Base-by-base conservation (phyloP, 2,888 invertebrate genomes). In the Cryptocephalus moraei region DNA sequence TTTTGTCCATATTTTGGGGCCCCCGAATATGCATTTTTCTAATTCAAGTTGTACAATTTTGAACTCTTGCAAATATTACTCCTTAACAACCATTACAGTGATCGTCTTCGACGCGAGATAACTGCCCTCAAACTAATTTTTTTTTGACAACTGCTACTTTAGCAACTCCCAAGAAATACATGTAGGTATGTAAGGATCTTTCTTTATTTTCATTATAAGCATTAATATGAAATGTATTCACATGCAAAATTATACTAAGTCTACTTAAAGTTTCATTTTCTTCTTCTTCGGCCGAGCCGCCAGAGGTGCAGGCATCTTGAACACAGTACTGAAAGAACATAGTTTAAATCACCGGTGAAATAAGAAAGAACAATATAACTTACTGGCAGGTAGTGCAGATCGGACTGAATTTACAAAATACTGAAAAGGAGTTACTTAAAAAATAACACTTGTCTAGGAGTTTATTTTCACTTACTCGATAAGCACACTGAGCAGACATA, bases 401-500 rank as follows among this genome's bases (percentile, higher is more conserved):
- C 0, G 96, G 95, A 66, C 92, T 94, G 72, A 93, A 95, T 68
- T 91, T 90, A 74, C 96, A 97, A 73, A 95, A 96, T 57, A 96
- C 93, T 91, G 75, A 63, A 79, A 79, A 44, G 56, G 12, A 36
- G 9, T 9, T n/a, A 34, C 9, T 34, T 34, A 9, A 32, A 32
- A 33, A 33, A 32, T 4, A 8, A n/a, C 32, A 22, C 32, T 12
- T 3, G 33, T 39, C 8, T 36, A 11, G 11, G 6, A 43, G 10
- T 22, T 10, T 36, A 11, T 4, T 36, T 11, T 11, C 2, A 36
- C 82, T 78, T 68, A 90, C 91, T 91, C 56, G 95, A 95, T 39
- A 99, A 76, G 69, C 97, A 97, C 45, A 96, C 91, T 8, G 96
- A 97, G 73, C 97, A 99, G 13, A 97, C 96, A 69, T 88, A 96